phyloP scores from a whole-genome alignment of 2,113 vertebrate species.

The Tyto alba region DNA sequence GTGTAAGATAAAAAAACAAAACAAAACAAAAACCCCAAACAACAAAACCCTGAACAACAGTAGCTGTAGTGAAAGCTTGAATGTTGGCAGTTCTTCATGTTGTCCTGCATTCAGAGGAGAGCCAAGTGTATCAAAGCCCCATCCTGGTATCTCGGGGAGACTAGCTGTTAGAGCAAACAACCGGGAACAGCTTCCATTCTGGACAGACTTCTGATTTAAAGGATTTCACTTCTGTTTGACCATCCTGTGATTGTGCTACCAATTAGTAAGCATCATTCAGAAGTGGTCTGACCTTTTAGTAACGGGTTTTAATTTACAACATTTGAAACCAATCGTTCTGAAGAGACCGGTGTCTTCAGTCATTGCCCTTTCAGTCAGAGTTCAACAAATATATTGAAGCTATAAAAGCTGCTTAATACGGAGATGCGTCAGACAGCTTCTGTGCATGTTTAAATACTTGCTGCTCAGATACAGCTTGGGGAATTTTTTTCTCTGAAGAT shows the following conservation, averaged over 20 bases:
- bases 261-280: background rate
- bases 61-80: background rate
- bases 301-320: background rate
- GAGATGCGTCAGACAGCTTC: background rate
- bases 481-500: background rate
- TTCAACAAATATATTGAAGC: background rate
- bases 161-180: background rate
- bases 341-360: background rate
- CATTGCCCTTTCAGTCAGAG: background rate
- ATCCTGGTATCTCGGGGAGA: background rate
- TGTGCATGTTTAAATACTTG: background rate
- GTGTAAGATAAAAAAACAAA: background rate
- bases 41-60: background rate
- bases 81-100: background rate
- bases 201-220: background rate
- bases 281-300: background rate
- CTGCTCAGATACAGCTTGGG: background rate
- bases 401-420: background rate
- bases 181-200: background rate
- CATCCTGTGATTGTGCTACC: background rate
- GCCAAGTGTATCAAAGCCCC: background rate
- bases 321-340: background rate
- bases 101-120: background rate
- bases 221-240: background rate
- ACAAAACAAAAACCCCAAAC: too few species aligned